Conservation (phyloP, 1,140 invertebrate species). For the Nasonia vitripennis region DNA sequence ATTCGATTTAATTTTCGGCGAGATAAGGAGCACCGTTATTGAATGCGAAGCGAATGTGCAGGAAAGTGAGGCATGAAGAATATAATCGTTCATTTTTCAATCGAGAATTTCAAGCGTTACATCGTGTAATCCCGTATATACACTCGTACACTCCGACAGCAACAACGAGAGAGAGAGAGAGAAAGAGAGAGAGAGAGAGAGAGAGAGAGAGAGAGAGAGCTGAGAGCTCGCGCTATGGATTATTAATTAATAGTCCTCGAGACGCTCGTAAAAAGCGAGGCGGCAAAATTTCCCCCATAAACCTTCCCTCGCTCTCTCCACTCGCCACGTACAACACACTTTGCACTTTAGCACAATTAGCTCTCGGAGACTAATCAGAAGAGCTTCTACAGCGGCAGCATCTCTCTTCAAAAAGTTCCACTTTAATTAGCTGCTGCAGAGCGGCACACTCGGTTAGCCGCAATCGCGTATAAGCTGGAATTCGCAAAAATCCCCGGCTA, state of each 20-base stretch:
- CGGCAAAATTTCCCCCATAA: background rate
- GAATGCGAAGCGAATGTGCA: background rate
- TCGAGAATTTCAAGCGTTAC: too few relatives aligned
- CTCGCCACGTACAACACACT: background rate
- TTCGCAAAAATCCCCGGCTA: background rate
- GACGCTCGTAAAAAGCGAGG: background rate
- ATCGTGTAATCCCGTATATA: too few relatives aligned
- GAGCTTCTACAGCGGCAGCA: background rate
- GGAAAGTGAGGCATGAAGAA: background rate
- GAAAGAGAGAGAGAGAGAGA: too few relatives aligned
- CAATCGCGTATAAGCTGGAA: background rate
- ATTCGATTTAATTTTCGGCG: conserved; percentile 4
- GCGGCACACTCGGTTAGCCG: background rate
- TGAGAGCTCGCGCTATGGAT: background rate
- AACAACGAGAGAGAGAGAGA: too few relatives aligned
- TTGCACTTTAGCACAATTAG: conserved; percentile 16
- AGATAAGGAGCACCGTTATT: background rate
- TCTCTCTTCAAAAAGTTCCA: background rate
- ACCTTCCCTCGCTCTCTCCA: background rate
- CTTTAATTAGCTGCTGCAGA: background rate
- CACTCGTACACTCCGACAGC: too few relatives aligned
- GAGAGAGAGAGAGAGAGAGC: too few relatives aligned
- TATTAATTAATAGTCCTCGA: background rate
- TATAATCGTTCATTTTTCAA: background rate
- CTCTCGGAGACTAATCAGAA: conserved; percentile 11